Conservation (phyloP, 1,140 invertebrate species). For the Hormaphis cornu region DNA sequence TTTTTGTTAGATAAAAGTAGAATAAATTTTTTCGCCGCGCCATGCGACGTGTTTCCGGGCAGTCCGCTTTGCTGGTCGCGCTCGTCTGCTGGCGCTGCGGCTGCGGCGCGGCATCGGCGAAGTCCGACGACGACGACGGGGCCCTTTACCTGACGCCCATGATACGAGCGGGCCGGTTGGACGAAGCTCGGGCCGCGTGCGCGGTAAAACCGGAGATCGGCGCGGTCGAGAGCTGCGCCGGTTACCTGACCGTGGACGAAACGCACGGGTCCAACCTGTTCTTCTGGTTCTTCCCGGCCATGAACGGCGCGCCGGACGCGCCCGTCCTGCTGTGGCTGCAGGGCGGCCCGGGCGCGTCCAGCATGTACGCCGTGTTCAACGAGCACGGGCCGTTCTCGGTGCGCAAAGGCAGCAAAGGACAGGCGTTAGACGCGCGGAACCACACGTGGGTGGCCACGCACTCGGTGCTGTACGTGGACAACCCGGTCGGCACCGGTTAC, state of each 20-base stretch:
- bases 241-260: conserved; percentile 64
- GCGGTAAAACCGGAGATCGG: conserved; percentile 28
- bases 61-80: too few relatives aligned
- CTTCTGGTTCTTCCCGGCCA: conserved; percentile 68
- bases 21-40: too few relatives aligned
- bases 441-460: conserved; percentile 66
- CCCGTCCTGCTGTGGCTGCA: conserved; percentile 68
- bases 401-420: conserved; percentile 42
- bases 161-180: conserved; percentile 29
- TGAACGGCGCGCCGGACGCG: conserved; percentile 41
- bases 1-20: too few relatives aligned
- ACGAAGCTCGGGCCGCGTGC: conserved; percentile 24
- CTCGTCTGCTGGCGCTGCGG: neutral
- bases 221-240: conserved; percentile 46
- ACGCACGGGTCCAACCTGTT: conserved; percentile 50
- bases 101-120: too few relatives aligned
- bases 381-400: conserved; percentile 52
- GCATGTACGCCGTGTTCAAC: conserved; percentile 62
- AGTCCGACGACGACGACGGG: neutral
- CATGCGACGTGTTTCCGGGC: too few relatives aligned
- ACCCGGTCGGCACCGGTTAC: conserved; percentile 73
- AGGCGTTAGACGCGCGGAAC: conserved; percentile 3
- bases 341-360: conserved; percentile 62
- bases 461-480: conserved; percentile 76
- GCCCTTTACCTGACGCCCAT: conserved; percentile 34